Percentiles rank a stretch among this genome's conserved stretches.
phyloP scores from a whole-genome alignment of 2,888 invertebrate species.

The Agrilus biguttatus region DNA sequence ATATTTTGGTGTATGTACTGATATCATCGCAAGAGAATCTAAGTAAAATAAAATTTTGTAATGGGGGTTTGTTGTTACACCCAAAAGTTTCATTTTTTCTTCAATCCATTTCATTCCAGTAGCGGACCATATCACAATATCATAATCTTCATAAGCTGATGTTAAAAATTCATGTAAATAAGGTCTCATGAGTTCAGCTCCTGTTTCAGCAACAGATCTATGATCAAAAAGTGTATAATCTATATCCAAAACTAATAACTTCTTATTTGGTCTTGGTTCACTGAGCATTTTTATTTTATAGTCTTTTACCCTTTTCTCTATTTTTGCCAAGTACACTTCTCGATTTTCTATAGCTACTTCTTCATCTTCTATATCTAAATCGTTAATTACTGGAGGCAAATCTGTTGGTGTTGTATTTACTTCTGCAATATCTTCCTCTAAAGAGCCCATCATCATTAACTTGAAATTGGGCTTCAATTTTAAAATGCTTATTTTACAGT shows the following conservation, averaged over 20 bases:
- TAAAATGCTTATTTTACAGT: conserved; percentile 56
- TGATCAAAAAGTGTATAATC: conserved; percentile 96
- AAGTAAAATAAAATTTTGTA: conserved; percentile 90
- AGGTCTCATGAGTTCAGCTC: conserved; percentile 81
- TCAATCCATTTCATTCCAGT: conserved; percentile 98
- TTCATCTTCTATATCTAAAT: conserved; percentile 82
- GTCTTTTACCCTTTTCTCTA: conserved; percentile 68
- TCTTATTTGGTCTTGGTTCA: conserved; percentile 71
- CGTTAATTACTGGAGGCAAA: conserved; percentile 77
- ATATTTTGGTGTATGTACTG: conserved; percentile 78
- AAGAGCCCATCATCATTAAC: conserved; percentile 94
- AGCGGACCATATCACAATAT: conserved; percentile 97
- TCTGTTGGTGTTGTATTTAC: conserved; percentile 68
- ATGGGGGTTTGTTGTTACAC: conserved; percentile 64
- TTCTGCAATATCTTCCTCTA: conserved; percentile 81
- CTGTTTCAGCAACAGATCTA: conserved; percentile 78
- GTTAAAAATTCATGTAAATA: conserved; percentile 88
- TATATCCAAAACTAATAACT: conserved; percentile 84
- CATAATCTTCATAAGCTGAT: conserved; percentile 76
- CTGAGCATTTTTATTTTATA: conserved; percentile 73
- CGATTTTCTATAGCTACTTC: conserved; percentile 55
- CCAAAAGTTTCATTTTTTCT: conserved; percentile 88
- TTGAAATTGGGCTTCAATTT: conserved; percentile 79
- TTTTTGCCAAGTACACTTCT: conserved; percentile 61
- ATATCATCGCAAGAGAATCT: conserved; percentile 89